Percentiles rank a stretch among this genome's conserved stretches.
Conservation (phyloP, 2,888 invertebrate genomes). For the Acrocyrtus sp. region DNA sequence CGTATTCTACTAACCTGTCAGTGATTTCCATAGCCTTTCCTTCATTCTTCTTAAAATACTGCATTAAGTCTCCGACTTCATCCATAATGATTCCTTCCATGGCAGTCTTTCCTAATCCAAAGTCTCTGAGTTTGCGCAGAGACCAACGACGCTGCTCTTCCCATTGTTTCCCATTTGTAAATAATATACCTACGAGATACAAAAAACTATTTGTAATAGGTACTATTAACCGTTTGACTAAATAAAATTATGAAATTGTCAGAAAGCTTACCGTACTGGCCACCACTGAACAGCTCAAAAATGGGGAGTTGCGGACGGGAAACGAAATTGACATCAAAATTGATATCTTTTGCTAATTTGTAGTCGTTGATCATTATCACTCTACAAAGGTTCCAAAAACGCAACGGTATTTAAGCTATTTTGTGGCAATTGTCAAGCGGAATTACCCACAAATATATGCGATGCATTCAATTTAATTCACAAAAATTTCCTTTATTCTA, state of each 20-base stretch:
- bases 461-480: no score
- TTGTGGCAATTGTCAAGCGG: no score
- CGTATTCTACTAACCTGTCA: no score
- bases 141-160: slow-evolving; percentile 23
- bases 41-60: slow-evolving; percentile 10
- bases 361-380: slow-evolving; percentile 40
- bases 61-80: slow-evolving; percentile 11
- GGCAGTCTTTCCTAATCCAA: slow-evolving; percentile 25
- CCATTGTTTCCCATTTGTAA: slow-evolving; percentile 21
- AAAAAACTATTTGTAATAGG: not conserved
- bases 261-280: not conserved
- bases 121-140: slow-evolving; percentile 28
- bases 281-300: not conserved
- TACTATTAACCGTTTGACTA: slow-evolving; percentile 13
- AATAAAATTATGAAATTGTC: no score
- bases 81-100: slow-evolving; percentile 36
- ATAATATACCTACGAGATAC: slow-evolving; percentile 16
- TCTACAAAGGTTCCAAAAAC: no score
- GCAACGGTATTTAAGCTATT: no score
- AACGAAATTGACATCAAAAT: slow-evolving; percentile 19
- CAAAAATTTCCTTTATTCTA: no score
- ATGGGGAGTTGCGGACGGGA: slow-evolving; percentile 32
- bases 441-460: no score
- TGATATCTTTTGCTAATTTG: slow-evolving; percentile 45
- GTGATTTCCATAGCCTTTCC: not conserved